Conservation (phyloP, 64 coral and sea anemone species). For the Pocillopora verrucosa region DNA sequence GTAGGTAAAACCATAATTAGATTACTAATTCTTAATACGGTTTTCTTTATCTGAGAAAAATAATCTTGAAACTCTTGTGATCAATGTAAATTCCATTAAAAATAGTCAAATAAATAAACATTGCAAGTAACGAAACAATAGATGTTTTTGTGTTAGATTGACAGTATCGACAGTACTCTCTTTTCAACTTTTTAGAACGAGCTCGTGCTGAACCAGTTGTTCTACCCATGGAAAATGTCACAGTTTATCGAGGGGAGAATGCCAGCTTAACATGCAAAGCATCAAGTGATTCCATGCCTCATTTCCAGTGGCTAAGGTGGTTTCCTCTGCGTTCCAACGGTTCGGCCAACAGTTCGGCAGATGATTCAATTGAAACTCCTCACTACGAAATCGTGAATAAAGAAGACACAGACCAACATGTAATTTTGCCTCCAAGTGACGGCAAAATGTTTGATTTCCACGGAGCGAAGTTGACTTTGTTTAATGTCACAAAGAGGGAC, state of each 20-base stretch:
- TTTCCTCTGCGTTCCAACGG: constrained; percentile 1
- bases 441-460: constrained; percentile 49
- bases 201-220: constrained; percentile 57
- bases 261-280: constrained; percentile 53
- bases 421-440: constrained; percentile 10
- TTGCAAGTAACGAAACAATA: too few relatives aligned
- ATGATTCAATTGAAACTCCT: constrained; percentile 9
- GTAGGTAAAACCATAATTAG: background rate
- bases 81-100: too few relatives aligned
- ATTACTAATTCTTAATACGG: background rate
- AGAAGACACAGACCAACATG: constrained; percentile 14
- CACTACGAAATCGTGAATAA: constrained; percentile 48
- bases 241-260: constrained; percentile 55
- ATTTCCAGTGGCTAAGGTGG: constrained; percentile 84
- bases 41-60: too few relatives aligned
- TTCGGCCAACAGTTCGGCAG: constrained; percentile 23
- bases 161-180: too few relatives aligned
- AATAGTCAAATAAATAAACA: too few relatives aligned
- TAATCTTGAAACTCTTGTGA: background rate
- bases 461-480: constrained; percentile 57
- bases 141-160: too few relatives aligned
- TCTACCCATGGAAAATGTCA: constrained; percentile 54
- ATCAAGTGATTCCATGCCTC: constrained; percentile 70
- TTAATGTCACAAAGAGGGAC: constrained; percentile 71
- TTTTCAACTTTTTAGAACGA: constrained; percentile 40